Evolutionary conservation across 2,888 invertebrate species (phyloP).

Genomic region (Itoplectis maculator): DNA sequence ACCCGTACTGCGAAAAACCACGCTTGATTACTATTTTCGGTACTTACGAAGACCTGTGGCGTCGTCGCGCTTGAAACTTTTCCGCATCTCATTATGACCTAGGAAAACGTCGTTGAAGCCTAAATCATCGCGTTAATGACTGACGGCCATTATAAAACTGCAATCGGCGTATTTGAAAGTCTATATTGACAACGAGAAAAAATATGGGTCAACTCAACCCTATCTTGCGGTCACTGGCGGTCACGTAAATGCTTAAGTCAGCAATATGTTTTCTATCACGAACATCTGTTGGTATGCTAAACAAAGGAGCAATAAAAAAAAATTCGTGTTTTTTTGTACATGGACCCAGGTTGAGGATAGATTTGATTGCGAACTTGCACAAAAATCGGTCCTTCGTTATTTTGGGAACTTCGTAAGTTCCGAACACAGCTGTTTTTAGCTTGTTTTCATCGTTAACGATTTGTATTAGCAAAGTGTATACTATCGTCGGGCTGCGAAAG

Average conservation of each 20-base stretch:
- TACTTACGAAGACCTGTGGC: not conserved
- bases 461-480: not conserved
- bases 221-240: too few species aligned
- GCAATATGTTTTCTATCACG: too few species aligned
- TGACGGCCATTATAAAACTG: not conserved
- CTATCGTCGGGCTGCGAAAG: slow-evolving; percentile 3
- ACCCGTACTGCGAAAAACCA: slow-evolving; percentile 87
- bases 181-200: too few species aligned
- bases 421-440: not conserved
- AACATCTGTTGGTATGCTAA: too few species aligned
- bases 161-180: not conserved
- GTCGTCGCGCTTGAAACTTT: slow-evolving; percentile 23
- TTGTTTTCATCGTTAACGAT: not conserved
- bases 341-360: too few species aligned
- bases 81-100: not conserved
- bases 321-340: too few species aligned
- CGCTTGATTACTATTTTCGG: slow-evolving; percentile 20
- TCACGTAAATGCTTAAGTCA: too few species aligned
- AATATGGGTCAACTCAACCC: too few species aligned
- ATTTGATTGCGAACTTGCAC: not conserved
- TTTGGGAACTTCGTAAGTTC: not conserved
- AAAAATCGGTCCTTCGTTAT: not conserved
- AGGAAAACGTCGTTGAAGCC: not conserved
- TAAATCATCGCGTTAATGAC: not conserved
- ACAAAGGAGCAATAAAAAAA: too few species aligned